These are phyloP conservation scores for Gulo gulo DNA, from an alignment of 2,113 vertebrate species.

Conservation along the genomic window DNA sequence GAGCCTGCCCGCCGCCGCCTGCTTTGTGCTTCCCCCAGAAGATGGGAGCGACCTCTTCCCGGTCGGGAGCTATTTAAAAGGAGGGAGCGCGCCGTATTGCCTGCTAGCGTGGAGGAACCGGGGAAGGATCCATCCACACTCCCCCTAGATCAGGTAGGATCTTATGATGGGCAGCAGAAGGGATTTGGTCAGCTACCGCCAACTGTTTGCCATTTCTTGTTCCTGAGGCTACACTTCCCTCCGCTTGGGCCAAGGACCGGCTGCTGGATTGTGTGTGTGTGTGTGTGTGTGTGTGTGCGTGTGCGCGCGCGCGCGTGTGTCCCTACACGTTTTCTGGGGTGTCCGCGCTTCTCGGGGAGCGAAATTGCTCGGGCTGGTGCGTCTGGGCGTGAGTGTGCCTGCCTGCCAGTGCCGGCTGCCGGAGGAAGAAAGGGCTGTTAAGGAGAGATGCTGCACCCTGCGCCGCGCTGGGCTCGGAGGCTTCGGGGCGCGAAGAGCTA, in stretches of 20 bases:
- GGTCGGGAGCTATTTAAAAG: constrained; percentile 58
- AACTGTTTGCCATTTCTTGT: neutral
- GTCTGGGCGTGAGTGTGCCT: constrained; percentile 37
- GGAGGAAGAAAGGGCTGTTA: neutral
- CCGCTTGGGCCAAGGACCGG: neutral
- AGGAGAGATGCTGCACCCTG: constrained; percentile 62
- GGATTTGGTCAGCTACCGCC: neutral
- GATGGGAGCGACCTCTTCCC: constrained; percentile 74
- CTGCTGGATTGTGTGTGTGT: neutral
- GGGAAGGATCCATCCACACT: constrained; percentile 36
- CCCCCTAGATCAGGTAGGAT: constrained; percentile 69
- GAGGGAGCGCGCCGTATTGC: constrained; percentile 27
- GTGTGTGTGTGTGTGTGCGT: neutral
- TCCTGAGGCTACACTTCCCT: neutral
- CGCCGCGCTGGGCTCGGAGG: neutral
- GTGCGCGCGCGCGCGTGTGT: neutral
- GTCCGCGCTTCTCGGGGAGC: neutral
- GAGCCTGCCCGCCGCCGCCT: constrained; percentile 49
- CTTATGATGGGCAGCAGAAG: neutral
- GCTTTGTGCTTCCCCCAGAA: constrained; percentile 64
- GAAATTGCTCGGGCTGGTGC: constrained; percentile 23
- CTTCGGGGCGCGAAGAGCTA: constrained; percentile 33
- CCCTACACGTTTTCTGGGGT: constrained; percentile 19
- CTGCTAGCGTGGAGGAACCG: neutral
- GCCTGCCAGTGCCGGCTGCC: neutral